Evolutionary conservation across 2,113 vertebrate species (phyloP).

Genomic region (Xiphophorus hellerii): DNA sequence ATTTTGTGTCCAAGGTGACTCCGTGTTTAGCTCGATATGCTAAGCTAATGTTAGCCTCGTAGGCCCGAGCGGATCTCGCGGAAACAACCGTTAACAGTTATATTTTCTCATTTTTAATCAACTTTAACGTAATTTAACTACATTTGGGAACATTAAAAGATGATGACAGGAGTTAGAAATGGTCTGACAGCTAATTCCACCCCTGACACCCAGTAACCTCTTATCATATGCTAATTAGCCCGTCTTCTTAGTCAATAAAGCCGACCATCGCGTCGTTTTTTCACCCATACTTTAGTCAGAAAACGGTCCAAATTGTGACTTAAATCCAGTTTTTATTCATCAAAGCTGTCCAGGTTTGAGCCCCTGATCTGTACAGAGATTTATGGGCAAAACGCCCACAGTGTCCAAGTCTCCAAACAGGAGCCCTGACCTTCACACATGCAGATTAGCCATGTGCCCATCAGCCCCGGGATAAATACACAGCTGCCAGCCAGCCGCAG

Average conservation of each 20-base stretch:
- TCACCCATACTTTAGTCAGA: background rate
- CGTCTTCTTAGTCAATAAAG: background rate
- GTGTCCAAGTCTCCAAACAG: conserved; percentile 80
- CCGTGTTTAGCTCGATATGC: conserved; percentile 46
- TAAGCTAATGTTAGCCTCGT: conserved; percentile 40
- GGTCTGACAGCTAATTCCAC: conserved; percentile 5
- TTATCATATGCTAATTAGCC: conserved; percentile 15
- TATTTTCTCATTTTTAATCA: background rate
- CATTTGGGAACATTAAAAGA: too few relatives aligned
- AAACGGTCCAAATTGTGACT: background rate
- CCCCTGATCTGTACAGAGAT: conserved; percentile 30
- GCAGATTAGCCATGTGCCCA: conserved; percentile 90
- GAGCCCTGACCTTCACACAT: conserved; percentile 88
- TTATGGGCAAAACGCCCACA: conserved; percentile 81
- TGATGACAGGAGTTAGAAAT: background rate
- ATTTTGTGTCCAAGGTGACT: conserved; percentile 74
- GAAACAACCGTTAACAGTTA: background rate
- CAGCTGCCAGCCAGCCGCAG: conserved; percentile 5
- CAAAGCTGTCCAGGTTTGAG: background rate
- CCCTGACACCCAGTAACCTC: background rate
- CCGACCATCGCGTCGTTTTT: background rate
- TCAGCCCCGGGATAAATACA: conserved; percentile 54
- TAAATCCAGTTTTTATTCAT: background rate
- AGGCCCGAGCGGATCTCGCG: background rate
- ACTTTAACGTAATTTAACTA: background rate